These are phyloP conservation scores for Smutsia gigantea DNA, from an alignment of 2,797 vertebrate genomes.

Conservation along the genomic window DNA sequence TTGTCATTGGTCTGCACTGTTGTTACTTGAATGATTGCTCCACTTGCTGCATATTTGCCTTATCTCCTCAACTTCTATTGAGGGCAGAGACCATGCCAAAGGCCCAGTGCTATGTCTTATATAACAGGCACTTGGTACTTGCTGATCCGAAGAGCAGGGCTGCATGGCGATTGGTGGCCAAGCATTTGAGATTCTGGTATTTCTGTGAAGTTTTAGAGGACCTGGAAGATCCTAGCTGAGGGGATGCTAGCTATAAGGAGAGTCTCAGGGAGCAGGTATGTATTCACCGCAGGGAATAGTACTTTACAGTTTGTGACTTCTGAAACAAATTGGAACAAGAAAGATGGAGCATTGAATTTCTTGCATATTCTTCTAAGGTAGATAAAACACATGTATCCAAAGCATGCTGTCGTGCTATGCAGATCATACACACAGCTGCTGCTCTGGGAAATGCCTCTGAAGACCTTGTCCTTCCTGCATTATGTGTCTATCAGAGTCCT, in stretches of 20 bases:
- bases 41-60: not conserved
- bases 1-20: not conserved
- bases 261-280: not conserved
- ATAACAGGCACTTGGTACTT: not conserved
- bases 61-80: not conserved
- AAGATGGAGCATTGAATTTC: not conserved
- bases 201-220: not conserved
- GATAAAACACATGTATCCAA: not conserved
- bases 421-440: too few relatives aligned
- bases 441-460: not conserved
- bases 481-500: not conserved
- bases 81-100: not conserved
- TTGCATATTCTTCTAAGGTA: not conserved
- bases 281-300: accelerated
- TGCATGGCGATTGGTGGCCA: not conserved
- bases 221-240: not conserved
- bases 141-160: not conserved
- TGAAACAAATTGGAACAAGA: not conserved
- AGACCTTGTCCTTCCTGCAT: not conserved
- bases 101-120: not conserved
- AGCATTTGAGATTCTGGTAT: not conserved
- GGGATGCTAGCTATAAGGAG: not conserved
- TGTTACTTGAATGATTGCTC: not conserved
- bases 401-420: not conserved
- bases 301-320: not conserved